These are phyloP conservation scores for Calidris pygmaea DNA, from an alignment of 2,113 vertebrate species.

Conservation along the genomic window DNA sequence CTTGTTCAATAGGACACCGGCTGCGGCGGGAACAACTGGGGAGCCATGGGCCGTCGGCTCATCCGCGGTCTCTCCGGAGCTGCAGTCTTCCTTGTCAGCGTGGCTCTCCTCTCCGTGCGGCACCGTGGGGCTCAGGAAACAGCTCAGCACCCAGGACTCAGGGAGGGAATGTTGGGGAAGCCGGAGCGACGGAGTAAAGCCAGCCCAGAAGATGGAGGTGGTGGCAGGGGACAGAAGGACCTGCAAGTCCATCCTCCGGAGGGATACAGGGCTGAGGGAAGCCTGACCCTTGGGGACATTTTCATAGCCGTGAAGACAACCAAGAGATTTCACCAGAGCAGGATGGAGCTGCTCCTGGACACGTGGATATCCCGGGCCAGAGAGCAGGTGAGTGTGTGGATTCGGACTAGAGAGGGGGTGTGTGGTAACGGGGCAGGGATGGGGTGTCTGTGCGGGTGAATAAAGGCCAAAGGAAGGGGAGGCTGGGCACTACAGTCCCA, in stretches of 20 bases:
- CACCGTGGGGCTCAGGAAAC: not conserved
- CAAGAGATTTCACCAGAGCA: slow-evolving; percentile 82
- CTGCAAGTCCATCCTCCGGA: rapidly evolving
- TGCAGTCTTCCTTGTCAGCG: not conserved
- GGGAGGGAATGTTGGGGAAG: not conserved
- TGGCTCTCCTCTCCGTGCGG: slow-evolving; percentile 43
- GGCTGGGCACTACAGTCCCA: not conserved
- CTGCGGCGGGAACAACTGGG: rapidly evolving
- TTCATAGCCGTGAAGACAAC: slow-evolving; percentile 92
- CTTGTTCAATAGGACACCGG: not conserved
- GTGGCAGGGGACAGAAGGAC: not conserved
- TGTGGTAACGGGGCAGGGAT: not conserved
- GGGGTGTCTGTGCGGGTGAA: rapidly evolving
- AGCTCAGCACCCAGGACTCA: not conserved
- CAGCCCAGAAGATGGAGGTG: not conserved
- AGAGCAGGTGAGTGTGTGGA: slow-evolving; percentile 75
- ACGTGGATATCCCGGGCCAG: slow-evolving; percentile 89
- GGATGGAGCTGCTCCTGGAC: slow-evolving; percentile 85
- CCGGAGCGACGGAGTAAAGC: rapidly evolving
- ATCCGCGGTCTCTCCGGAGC: slow-evolving; percentile 54
- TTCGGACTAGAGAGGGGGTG: not conserved
- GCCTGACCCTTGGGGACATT: slow-evolving; percentile 75
- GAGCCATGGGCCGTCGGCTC: slow-evolving; percentile 38
- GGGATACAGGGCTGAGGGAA: not conserved
- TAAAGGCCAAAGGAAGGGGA: not conserved